Base-by-base conservation (phyloP, 2,797 vertebrate genomes). In the Notolabrus celidotus region DNA sequence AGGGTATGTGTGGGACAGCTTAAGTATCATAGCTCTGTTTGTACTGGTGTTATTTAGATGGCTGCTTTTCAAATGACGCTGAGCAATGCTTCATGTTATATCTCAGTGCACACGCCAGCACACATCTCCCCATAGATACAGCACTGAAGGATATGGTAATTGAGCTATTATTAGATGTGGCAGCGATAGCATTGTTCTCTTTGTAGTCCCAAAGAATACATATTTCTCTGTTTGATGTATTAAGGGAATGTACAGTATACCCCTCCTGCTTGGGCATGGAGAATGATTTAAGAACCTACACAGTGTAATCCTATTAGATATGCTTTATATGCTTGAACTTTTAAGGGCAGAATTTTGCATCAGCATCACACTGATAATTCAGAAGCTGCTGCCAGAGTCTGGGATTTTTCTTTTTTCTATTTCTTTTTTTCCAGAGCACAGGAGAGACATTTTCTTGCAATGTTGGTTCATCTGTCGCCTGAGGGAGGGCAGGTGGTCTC, bases 151-250 rank as follows among this genome's bases (percentile, higher is more conserved):
- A 82, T 88, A 88, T 90, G 84, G 72, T 90, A 89, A 90, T 85
- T 67, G 74, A 79, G 84, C 84, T 87, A 90, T 90, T 90, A 89
- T 88, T 90, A 90, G 88, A 88, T 80, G 79, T 64, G 70, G 79
- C 76, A 86, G 80, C 64, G 62, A 86, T 79, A 79, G 83, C 86
- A 87, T 86, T 88, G 80, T 87, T 90, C 84, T 83, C 88, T 90
- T 92, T 88, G 90, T 90, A 87, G 90, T 89, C 71, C 60, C 74
- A 67, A 68, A 77, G 73, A 89, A 90, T 82, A 81, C 83, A 83
- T 82, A 81, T 82, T 83, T 55, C 39, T 74, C 73, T 77, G 77
- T 89, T 90, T 88, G 82, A 92, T 87, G 84, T 87, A 67, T 84
- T 79, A 76, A 67, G 57, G 75, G 52, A 81, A 79, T 54, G 49